These are phyloP conservation scores for Centropus bengalensis DNA, from an alignment of 2,113 vertebrate genomes.

Conservation along the genomic window DNA sequence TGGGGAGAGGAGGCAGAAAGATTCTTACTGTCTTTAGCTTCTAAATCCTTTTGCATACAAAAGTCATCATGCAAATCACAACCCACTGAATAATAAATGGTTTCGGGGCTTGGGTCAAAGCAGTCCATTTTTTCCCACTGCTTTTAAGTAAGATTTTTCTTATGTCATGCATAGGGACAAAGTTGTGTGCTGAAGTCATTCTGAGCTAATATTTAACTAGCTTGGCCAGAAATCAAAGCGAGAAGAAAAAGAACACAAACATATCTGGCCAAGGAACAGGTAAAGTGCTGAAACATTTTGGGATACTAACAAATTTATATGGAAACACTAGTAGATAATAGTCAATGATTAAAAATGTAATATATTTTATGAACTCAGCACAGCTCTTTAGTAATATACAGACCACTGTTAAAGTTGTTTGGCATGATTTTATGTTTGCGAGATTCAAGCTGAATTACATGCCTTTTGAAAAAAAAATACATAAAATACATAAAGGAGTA, in stretches of 20 bases:
- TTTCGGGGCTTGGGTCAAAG: not conserved
- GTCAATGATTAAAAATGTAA: not conserved
- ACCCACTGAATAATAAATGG: not conserved
- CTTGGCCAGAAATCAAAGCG: not conserved
- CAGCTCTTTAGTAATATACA: not conserved
- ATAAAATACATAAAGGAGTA: not conserved
- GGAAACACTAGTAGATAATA: not conserved
- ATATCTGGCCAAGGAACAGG: not conserved
- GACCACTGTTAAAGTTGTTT: not conserved
- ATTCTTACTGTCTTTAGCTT: not conserved
- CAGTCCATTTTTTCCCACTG: not conserved
- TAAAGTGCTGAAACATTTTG: not conserved
- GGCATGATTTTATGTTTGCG: not conserved
- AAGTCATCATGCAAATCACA: not conserved
- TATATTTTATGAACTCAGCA: not conserved
- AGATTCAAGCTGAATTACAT: not conserved
- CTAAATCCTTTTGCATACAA: not conserved
- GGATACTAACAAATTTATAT: not conserved
- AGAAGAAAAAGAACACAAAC: not conserved
- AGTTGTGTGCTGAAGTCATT: not conserved
- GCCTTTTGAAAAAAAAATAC: not conserved
- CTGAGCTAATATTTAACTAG: not conserved
- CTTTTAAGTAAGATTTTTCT: not conserved
- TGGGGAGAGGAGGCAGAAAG: not conserved
- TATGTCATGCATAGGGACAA: not conserved